A percentile compares a stretch with the other conserved stretches of the same genome.
These are phyloP conservation scores for Pangasius krempfi DNA, from an alignment of 2,797 vertebrate species.

Conservation along the genomic window DNA sequence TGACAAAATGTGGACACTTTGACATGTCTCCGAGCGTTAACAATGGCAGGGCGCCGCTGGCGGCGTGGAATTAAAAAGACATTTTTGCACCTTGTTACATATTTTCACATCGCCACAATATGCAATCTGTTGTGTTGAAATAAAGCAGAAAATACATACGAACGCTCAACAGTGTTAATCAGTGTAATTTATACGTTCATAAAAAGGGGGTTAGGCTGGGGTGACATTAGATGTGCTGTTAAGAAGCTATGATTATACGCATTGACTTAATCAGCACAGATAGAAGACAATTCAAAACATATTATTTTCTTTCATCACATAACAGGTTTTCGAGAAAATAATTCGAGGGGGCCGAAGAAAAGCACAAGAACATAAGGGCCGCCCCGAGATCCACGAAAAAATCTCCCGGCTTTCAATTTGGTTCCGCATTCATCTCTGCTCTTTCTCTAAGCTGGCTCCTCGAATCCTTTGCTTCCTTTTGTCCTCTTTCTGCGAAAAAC, in stretches of 20 bases:
- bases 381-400: slow-evolving; percentile 50
- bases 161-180: slow-evolving; percentile 73
- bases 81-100: slow-evolving; percentile 75
- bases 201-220: slow-evolving; percentile 63
- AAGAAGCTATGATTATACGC: slow-evolving; percentile 67
- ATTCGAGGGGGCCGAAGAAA: slow-evolving; percentile 63
- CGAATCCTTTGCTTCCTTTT: slow-evolving; percentile 64
- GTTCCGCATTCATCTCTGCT: slow-evolving; percentile 55
- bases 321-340: slow-evolving; percentile 64
- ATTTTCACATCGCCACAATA: slow-evolving; percentile 70
- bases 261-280: slow-evolving; percentile 66
- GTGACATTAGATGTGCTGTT: slow-evolving; percentile 65
- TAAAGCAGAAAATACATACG: slow-evolving; percentile 68
- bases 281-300: slow-evolving; percentile 66
- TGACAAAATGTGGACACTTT: slow-evolving; percentile 74
- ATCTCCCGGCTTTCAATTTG: slow-evolving; percentile 55
- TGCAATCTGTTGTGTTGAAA: slow-evolving; percentile 75
- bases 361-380: slow-evolving; percentile 55
- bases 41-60: slow-evolving; percentile 69
- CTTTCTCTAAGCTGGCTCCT: slow-evolving; percentile 59
- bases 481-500: slow-evolving; percentile 65
- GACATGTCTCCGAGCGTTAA: slow-evolving; percentile 77
- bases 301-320: slow-evolving; percentile 66
- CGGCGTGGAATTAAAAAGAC: slow-evolving; percentile 70
- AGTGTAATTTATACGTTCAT: slow-evolving; percentile 72